Base-by-base conservation (phyloP, 64 coral and sea anemone species). In the Montipora cactus region DNA sequence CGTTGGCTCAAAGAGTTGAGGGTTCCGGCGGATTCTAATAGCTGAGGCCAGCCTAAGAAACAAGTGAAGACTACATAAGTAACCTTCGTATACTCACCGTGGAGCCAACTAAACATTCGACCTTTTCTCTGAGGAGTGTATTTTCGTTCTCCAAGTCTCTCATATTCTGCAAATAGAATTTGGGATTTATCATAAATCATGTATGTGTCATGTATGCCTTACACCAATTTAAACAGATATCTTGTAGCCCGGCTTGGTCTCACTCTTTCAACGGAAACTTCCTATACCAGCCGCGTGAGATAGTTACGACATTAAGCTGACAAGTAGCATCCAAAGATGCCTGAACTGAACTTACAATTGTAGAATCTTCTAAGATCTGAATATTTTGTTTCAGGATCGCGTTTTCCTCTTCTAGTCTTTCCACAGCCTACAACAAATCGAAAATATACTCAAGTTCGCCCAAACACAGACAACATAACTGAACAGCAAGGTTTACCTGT, bases 371-470 rank as follows among this genome's bases (percentile, higher is more conserved):
- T 16, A 86, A 45, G 3, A 86, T 71, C 47, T 86, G 62, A 19
- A 86, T 86, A 19, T 86, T 86, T 50, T 86, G 16, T 50, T 86
- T 86, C 19, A 86, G 66, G 2, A 86, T 71, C 15, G 66, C 16
- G 45, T 86, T 86, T 86, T 86, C 82, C 47, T 86, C 82, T n/a
- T 86, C 82, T 7, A 86, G 82, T 72, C 19, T 86, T 70, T 86
- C 82, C 49, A 86, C 82, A 86, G 71, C 66, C 82, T 86, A 47
- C 19, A 71, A 71, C 19, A 71, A 71, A 7, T 71, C 18, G 20
- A 71, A 71, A 44, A 9, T 44, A 78, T 18, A 47, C 11, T 6
- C 76, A 48, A 2, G 12, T 49, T 14, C 28, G 49, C 3, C n/a
- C 14, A 64, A 4, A 20, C 68, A 6, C 6, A 1, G 21, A n/a